Evolutionary conservation across 1,140 invertebrate species (phyloP).

Genomic region (Idris sp.): DNA sequence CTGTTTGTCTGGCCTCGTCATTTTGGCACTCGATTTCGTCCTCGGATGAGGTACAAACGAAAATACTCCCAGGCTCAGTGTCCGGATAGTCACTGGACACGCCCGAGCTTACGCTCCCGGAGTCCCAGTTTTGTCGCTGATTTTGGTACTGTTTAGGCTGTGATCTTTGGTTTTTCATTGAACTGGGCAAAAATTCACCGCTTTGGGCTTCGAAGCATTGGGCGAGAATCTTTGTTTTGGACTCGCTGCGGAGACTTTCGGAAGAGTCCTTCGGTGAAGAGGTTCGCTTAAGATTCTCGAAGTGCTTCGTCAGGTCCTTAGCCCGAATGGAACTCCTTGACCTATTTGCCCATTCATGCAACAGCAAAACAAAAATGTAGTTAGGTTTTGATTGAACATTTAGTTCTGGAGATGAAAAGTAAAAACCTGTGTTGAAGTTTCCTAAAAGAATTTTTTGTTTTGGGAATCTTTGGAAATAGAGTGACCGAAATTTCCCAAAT

Average conservation of each 20-base stretch:
- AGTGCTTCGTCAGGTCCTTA: constrained; percentile 73
- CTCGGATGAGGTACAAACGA: constrained; percentile 72
- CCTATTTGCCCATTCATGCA: constrained; percentile 66
- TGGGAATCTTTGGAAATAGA: too few species aligned
- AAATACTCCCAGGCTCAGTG: constrained; percentile 75
- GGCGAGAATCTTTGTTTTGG: constrained; percentile 73
- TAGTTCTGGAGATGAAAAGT: too few species aligned
- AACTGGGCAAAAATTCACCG: constrained; percentile 71
- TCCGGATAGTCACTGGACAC: constrained; percentile 79
- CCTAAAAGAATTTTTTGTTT: too few species aligned
- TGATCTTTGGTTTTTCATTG: constrained; percentile 63
- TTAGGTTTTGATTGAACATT: constrained; percentile 36
- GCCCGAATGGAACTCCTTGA: constrained; percentile 74
- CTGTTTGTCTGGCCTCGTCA: constrained; percentile 64
- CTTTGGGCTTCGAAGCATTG: constrained; percentile 74
- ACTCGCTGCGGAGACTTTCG: constrained; percentile 66
- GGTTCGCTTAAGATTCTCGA: constrained; percentile 71
- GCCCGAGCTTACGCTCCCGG: constrained; percentile 78
- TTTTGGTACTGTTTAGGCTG: constrained; percentile 59
- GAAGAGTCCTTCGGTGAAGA: constrained; percentile 40
- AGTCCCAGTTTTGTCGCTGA: constrained; percentile 74
- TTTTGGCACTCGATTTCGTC: constrained; percentile 68
- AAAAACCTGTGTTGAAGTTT: too few species aligned
- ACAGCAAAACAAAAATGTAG: constrained; percentile 52
- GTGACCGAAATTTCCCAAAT: too few species aligned